Conservation (phyloP, 2,797 vertebrate species). For the Smutsia temminckii region DNA sequence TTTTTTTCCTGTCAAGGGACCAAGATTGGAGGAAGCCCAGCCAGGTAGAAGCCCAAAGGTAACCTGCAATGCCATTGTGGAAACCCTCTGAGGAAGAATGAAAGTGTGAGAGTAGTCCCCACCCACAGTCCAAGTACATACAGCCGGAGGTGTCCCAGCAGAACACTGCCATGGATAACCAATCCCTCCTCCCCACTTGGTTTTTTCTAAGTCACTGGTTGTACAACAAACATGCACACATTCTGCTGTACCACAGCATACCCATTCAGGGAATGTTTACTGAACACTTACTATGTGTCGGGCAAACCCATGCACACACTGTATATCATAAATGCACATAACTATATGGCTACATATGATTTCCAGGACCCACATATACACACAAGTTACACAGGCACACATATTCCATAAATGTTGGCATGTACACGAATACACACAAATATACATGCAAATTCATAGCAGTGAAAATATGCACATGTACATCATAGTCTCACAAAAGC, state of each 20-base stretch:
- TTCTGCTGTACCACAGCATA: background rate
- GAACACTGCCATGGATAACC: background rate
- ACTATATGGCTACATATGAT: background rate
- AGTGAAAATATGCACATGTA: background rate
- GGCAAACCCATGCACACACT: background rate
- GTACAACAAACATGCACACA: background rate
- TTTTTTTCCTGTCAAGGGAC: background rate
- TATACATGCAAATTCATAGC: background rate
- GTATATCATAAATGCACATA: background rate
- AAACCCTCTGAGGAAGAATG: background rate
- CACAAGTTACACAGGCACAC: background rate
- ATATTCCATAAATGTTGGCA: background rate
- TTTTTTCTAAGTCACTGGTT: background rate
- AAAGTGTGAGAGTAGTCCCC: background rate
- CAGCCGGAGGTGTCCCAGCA: background rate
- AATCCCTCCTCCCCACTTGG: background rate
- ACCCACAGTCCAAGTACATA: background rate
- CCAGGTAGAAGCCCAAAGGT: background rate
- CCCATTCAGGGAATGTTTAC: background rate
- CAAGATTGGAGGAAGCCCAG: background rate
- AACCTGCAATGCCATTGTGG: background rate
- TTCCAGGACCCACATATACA: background rate
- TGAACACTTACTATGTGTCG: background rate
- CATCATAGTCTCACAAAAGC: background rate
- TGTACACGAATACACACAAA: background rate